phyloP scores from a whole-genome alignment of 2,113 vertebrate species.

The Podocnemis expansa region DNA sequence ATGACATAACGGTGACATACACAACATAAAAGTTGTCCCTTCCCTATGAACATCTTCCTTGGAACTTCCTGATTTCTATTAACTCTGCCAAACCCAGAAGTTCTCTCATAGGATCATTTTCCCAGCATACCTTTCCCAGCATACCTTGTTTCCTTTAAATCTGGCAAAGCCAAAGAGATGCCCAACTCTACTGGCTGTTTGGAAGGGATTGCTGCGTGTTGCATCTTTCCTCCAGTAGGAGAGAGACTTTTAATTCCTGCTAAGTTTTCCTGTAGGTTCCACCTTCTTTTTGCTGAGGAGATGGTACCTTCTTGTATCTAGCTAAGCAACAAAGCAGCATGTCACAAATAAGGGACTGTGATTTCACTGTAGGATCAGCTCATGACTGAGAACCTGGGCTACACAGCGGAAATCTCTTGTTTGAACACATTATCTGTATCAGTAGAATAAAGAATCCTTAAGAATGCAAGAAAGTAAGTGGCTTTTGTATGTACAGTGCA shows the following conservation, averaged over 20 bases:
- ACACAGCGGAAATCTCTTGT: background rate
- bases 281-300: background rate
- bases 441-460: background rate
- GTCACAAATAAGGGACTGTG: background rate
- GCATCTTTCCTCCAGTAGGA: background rate
- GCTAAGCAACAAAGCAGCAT: background rate
- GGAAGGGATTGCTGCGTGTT: background rate
- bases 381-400: background rate
- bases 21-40: background rate
- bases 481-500: slow-evolving; percentile 17
- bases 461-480: background rate
- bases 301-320: background rate
- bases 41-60: background rate
- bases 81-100: background rate
- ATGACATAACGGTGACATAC: background rate
- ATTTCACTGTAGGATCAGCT: background rate
- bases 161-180: background rate
- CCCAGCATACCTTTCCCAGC: background rate
- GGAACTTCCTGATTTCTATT: background rate
- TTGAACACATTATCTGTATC: background rate
- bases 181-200: background rate
- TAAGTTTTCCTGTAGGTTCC: background rate
- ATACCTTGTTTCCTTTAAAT: background rate
- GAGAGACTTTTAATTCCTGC: background rate
- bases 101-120: background rate